Evolutionary conservation across 1,140 invertebrate genomes (phyloP).

Genomic region (Hormaphis cornu): DNA sequence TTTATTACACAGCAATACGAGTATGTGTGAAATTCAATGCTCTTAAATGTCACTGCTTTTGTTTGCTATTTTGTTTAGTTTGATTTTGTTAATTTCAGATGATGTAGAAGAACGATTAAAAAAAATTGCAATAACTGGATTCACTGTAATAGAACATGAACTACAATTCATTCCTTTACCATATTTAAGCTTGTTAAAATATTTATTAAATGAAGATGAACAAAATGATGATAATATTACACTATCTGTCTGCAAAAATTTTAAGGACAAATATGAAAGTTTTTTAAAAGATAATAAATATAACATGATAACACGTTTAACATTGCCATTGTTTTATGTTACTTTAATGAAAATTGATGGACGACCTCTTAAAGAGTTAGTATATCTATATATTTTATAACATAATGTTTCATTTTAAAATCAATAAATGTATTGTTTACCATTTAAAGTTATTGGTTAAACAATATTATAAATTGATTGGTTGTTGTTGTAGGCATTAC

Average conservation of each 20-base stretch:
- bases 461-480: too few species aligned
- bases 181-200: slow-evolving; percentile 5
- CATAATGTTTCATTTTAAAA: too few species aligned
- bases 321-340: slow-evolving; percentile 23
- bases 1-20: too few species aligned
- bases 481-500: too few species aligned
- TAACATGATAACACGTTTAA: slow-evolving; percentile 9
- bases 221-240: slow-evolving; percentile 14
- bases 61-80: too few species aligned
- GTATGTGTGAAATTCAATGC: too few species aligned
- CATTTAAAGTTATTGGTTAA: too few species aligned
- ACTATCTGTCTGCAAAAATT: slow-evolving; percentile 13
- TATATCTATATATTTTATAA: too few species aligned
- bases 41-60: too few species aligned
- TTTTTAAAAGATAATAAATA: slow-evolving; percentile 23
- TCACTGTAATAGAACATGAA: background rate
- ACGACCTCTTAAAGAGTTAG: slow-evolving; percentile 19
- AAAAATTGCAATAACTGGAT: background rate
- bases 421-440: too few species aligned
- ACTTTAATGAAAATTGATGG: slow-evolving; percentile 29
- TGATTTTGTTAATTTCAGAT: slow-evolving; percentile 11
- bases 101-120: slow-evolving; percentile 9
- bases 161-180: slow-evolving; percentile 9
- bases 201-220: slow-evolving; percentile 4
- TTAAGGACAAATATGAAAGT: slow-evolving; percentile 21